Base-by-base conservation (phyloP, 2,113 vertebrate genomes). In the Oostethus manadensis region DNA sequence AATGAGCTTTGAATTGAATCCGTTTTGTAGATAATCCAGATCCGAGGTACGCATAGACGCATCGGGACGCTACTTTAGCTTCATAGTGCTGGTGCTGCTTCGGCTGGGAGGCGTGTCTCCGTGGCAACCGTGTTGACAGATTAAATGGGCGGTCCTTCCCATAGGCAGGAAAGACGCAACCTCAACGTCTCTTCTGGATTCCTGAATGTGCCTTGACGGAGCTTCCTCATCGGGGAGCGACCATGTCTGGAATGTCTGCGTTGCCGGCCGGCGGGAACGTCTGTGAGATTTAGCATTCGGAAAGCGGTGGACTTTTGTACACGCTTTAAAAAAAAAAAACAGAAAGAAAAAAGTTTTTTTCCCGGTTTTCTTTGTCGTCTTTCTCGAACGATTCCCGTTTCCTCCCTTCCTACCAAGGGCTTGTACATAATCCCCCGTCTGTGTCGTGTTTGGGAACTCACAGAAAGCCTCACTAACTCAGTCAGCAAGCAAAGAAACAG, bases 171-270 rank as follows among this genome's bases (percentile, higher is more conserved):
- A 42, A 42, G 38, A 42, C 13, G 38, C 38, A 2, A 11, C 10
- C 10, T 40, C 10, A 55, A 20, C 26, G 26, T 33, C 29, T 33
- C 29, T 50, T 54, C 14, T 56, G 64, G 69, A 77, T 64, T 77
- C 48, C 66, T 63, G 86, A 85, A 81, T 79, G 86, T 88, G 86
- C 86, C 86, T 87, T 87, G 81, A 70, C 56, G 61, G 71, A 73
- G 76, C 63, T 79, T 77, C 69, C 60, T 7, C 3, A 33, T 14
- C 10, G 35, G 10, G 38, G 38, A 65, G 60, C 14, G 45, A 14
- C 38, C 13, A 42, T 68, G 66, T 35, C n/a, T 40, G 64, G 86
- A 88, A 84, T 42, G 38, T 33, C 29, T 42, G 38, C 38, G 38
- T 10, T 42, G 38, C 38, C 13, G 38, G 38, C 38, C 4, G 13